These are phyloP conservation scores for Syrphus vitripennis DNA, from an alignment of 2,888 invertebrate species.

Conservation along the genomic window DNA sequence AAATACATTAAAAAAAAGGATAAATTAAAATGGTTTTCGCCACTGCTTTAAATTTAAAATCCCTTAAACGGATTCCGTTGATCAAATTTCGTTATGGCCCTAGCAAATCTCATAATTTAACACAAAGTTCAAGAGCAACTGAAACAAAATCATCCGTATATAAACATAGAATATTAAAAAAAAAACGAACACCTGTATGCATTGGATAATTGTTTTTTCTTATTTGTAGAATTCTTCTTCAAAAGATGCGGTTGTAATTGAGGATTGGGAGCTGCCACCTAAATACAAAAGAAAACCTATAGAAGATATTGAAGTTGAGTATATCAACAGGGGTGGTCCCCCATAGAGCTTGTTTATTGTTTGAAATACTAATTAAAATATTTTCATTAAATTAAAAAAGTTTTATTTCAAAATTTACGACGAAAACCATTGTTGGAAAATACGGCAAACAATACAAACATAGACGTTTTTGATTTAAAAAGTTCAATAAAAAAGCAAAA, in stretches of 20 bases:
- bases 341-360: not conserved
- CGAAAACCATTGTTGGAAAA: too few species aligned
- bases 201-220: not conserved
- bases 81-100: not conserved
- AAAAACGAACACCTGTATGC: not conserved
- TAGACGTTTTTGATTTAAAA: too few species aligned
- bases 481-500: too few species aligned
- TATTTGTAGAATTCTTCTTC: not conserved
- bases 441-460: too few species aligned
- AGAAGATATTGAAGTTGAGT: constrained; percentile 85
- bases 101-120: not conserved
- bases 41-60: not conserved
- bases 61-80: not conserved
- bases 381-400: too few species aligned
- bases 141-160: not conserved
- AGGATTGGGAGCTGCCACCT: constrained; percentile 86
- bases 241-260: constrained; percentile 81
- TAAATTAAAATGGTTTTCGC: not conserved
- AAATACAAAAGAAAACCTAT: constrained; percentile 85
- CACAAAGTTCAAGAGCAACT: too few species aligned
- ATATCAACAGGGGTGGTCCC: constrained; percentile 86
- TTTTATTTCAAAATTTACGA: too few species aligned
- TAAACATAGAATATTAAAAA: not conserved
- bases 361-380: too few species aligned
- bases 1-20: not conserved